Evolutionary conservation across 2,888 invertebrate genomes (phyloP), one percentile per base, ranked within the genome.

Genomic region (Drosophila suboccidentalis): DNA sequence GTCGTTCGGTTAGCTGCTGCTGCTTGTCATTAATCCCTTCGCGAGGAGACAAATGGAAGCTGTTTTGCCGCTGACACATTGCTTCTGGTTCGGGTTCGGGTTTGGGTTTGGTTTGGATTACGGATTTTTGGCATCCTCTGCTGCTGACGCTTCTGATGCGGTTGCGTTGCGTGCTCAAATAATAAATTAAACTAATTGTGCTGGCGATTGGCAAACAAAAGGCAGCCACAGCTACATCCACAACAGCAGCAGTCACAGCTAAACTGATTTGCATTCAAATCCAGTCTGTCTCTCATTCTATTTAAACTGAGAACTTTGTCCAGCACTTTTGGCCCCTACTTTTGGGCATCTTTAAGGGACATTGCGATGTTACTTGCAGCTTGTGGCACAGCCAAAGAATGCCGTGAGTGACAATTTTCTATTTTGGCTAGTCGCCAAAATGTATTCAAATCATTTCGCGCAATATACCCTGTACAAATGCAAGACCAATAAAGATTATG

Each of bases 101-200:
- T 65, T 53, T 51, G 47, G 46, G 3, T 34, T 57, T 39, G 49
- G n/a, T 65, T 53, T 51, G 47, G 46, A 4, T 34, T 57, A 34
- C 47, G 46, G 46, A 61, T 55, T 58, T 73, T 58, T 73, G 50
- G 53, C 39, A 43, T 53, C 44, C 62, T 38, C 65, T 54, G 41
- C 34, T 39, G 54, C 47, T 49, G 43, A 36, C 47, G 34, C 50
- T 65, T 54, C 58, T 71, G 68, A 61, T 85, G 78, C 54, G 83
- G 80, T 83, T 85, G 86, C 54, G 75, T 71, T 80, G 71, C 64
- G 71, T 77, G 71, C 57, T 70, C 81, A 84, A 89, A 88, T 86
- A 89, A 88, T 88, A 88, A 88, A 89, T 89, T 86, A 79, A 89
- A 84, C 87, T 89, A 88, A 89, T 88, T 89, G 87, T 65, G 67